These are phyloP conservation scores for Eremobia ochroleuca DNA, from an alignment of 2,888 invertebrate genomes.

Conservation along the genomic window DNA sequence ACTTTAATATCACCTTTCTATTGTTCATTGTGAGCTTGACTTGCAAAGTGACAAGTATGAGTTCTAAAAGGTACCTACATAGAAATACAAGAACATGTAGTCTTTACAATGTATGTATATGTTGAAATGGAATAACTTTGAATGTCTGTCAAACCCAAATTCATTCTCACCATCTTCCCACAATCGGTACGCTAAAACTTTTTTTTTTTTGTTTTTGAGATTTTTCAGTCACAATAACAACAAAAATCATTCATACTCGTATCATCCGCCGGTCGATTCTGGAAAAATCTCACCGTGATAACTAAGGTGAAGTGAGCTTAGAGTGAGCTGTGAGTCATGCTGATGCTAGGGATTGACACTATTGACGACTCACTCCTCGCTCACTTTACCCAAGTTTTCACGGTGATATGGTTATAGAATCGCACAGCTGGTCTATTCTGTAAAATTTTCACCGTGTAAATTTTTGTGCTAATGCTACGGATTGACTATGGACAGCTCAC, in stretches of 20 bases:
- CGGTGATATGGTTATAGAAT: background rate
- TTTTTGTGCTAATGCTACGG: no score
- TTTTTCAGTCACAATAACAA: background rate
- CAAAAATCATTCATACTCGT: background rate
- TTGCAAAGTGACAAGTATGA: conserved; percentile 41
- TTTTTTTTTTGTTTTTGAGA: background rate
- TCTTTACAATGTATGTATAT: background rate
- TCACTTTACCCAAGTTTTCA: background rate
- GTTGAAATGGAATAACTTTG: background rate
- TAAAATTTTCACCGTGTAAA: no score
- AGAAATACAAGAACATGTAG: conserved; percentile 1
- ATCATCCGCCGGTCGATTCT: no score
- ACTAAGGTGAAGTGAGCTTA: no score
- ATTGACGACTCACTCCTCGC: background rate
- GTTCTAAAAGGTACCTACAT: background rate
- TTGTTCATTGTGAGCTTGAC: conserved; percentile 47
- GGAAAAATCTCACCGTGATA: no score
- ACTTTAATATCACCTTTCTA: conserved; percentile 51
- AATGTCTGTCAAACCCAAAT: background rate
- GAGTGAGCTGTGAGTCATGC: no score
- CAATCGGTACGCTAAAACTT: background rate
- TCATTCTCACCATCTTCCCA: background rate
- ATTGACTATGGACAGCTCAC: background rate
- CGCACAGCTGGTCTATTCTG: no score
- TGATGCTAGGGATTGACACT: background rate